These are phyloP conservation scores for Tryphoninae sp. DNA, from an alignment of 2,888 invertebrate genomes.

Conservation along the genomic window DNA sequence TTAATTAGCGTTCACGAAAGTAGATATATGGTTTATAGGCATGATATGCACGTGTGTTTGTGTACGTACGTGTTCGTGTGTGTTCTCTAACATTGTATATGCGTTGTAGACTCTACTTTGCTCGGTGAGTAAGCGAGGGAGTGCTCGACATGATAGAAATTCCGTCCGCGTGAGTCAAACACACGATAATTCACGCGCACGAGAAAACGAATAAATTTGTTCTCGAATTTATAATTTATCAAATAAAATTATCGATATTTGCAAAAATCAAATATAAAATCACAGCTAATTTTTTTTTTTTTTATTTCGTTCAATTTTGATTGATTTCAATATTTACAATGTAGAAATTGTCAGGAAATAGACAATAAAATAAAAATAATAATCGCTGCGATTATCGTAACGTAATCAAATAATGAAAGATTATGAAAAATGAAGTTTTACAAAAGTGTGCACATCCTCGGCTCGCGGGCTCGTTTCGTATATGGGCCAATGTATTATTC, in stretches of 20 bases:
- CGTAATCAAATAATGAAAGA: no score
- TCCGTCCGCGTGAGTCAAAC: background rate
- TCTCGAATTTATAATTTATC: background rate
- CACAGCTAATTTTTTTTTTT: no score
- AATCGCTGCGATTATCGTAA: no score
- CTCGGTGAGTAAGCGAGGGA: conserved; percentile 9
- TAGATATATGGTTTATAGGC: conserved; percentile 23
- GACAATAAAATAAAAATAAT: no score
- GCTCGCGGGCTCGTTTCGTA: background rate
- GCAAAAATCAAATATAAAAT: no score
- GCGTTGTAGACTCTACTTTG: conserved; percentile 37
- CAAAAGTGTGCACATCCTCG: no score
- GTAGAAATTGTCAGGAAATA: no score
- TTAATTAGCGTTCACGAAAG: conserved; percentile 56
- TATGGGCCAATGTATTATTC: conserved; percentile 22
- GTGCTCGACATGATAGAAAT: background rate
- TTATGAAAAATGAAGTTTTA: no score
- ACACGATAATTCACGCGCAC: no score
- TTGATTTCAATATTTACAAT: no score
- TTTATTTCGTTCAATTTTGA: no score
- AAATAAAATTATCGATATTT: background rate
- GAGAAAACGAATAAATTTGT: no score
- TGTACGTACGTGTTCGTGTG: conserved; percentile 12
- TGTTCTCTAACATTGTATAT: background rate
- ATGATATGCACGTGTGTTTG: conserved; percentile 55